A percentile compares a stretch with the other conserved stretches of the same genome.
These are phyloP conservation scores for Saguinus imperator DNA, from an alignment of 2,113 vertebrate genomes.

Conservation along the genomic window DNA sequence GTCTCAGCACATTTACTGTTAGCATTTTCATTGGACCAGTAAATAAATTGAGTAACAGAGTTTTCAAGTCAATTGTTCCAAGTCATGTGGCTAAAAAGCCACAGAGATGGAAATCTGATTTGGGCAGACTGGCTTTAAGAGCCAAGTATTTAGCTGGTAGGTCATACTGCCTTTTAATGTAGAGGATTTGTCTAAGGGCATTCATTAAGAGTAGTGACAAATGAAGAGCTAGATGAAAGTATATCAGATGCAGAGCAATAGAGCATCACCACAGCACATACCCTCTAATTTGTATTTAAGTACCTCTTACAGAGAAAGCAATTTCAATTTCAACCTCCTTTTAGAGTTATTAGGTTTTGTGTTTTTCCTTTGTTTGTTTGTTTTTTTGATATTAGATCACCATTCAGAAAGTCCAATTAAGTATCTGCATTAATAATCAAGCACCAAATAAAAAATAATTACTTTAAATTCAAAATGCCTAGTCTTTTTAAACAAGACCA, in stretches of 20 bases:
- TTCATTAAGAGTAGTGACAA: neutral
- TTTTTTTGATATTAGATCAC: neutral
- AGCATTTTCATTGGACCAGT: neutral
- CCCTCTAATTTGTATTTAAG: neutral
- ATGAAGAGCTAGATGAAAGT: neutral
- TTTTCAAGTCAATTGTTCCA: neutral
- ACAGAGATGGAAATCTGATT: neutral
- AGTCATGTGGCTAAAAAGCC: neutral
- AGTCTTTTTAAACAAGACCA: neutral
- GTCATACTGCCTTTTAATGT: neutral
- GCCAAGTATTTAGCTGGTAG: neutral
- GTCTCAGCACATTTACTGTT: neutral
- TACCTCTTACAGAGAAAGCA: neutral
- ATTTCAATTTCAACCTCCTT: neutral
- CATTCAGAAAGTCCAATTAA: neutral
- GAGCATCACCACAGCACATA: neutral
- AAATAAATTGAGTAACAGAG: neutral
- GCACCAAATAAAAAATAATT: constrained; percentile 15
- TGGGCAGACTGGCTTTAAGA: neutral
- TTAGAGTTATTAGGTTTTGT: neutral
- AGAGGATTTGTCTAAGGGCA: neutral
- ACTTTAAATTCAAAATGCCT: neutral
- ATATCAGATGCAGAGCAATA: neutral
- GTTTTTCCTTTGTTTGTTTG: neutral
- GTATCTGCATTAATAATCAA: neutral